A percentile compares a stretch with the other conserved stretches of the same genome.
phyloP scores from a whole-genome alignment of 2,888 invertebrate species.

The Sclerodermus sp. region DNA sequence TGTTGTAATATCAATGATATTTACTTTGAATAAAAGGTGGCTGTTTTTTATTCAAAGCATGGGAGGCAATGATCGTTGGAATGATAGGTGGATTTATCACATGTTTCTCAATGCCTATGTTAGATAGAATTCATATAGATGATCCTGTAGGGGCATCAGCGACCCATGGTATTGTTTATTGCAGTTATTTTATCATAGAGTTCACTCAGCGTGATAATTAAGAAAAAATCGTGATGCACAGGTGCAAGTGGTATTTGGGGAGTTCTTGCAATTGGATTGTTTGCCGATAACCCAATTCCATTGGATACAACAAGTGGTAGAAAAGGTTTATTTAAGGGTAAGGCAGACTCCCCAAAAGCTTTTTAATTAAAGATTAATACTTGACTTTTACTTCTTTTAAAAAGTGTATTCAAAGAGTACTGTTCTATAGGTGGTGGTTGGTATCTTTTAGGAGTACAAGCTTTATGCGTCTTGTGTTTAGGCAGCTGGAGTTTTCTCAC shows the following conservation, averaged over 20 bases:
- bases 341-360: neutral
- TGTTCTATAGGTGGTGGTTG: conserved; percentile 91
- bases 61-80: conserved; percentile 86
- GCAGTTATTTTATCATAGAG: conserved; percentile 27
- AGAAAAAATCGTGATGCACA: conserved; percentile 13
- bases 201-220: neutral
- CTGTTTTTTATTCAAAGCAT: conserved; percentile 81
- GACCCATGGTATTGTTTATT: conserved; percentile 71
- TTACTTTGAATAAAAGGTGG: conserved; percentile 65
- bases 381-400: neutral
- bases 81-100: conserved; percentile 76
- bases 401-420: conserved; percentile 10
- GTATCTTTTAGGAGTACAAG: conserved; percentile 83
- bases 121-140: conserved; percentile 79
- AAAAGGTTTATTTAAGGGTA: conserved; percentile 75
- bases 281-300: conserved; percentile 82
- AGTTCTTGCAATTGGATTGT: conserved; percentile 83
- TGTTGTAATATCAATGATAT: too few relatives aligned
- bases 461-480: conserved; percentile 72
- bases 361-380: neutral
- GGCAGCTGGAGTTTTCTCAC: conserved; percentile 73
- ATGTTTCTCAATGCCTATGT: conserved; percentile 71
- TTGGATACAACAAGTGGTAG: conserved; percentile 78
- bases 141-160: conserved; percentile 91
- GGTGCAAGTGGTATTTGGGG: conserved; percentile 66